Conservation (phyloP, 2,888 invertebrate genomes). For the Malacosoma neustria region DNA sequence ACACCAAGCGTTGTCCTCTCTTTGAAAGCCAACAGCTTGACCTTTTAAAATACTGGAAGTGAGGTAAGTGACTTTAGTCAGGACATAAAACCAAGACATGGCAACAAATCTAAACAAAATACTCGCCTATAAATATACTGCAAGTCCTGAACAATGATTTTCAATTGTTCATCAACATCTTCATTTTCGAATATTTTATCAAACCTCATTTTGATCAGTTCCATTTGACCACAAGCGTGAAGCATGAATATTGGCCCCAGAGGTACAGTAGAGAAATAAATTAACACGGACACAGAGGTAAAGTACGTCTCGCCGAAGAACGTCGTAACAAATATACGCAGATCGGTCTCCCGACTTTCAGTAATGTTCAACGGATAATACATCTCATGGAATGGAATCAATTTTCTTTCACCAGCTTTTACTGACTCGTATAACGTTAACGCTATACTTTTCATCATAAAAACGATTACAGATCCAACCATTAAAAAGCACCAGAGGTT, state of each 20-base stretch:
- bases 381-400: background rate
- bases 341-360: background rate
- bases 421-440: background rate
- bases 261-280: background rate
- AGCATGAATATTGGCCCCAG: slow-evolving; percentile 3
- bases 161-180: background rate
- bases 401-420: background rate
- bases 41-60: too few relatives aligned
- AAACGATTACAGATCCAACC: background rate
- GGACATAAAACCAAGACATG: too few relatives aligned
- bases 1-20: too few relatives aligned
- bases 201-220: background rate
- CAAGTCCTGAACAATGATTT: background rate
- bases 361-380: background rate
- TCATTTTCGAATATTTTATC: background rate
- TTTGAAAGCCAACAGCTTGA: too few relatives aligned
- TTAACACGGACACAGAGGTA: background rate
- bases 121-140: slow-evolving; percentile 1
- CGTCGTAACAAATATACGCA: background rate
- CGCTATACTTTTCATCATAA: background rate
- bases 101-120: too few relatives aligned
- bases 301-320: background rate
- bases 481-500: slow-evolving; percentile 1
- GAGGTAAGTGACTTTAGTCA: too few relatives aligned
- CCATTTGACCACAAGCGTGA: slow-evolving; percentile 1